Percentiles rank a stretch among this genome's conserved stretches.
Conservation (phyloP, 2,888 invertebrate species). For the Drosophila testacea region DNA sequence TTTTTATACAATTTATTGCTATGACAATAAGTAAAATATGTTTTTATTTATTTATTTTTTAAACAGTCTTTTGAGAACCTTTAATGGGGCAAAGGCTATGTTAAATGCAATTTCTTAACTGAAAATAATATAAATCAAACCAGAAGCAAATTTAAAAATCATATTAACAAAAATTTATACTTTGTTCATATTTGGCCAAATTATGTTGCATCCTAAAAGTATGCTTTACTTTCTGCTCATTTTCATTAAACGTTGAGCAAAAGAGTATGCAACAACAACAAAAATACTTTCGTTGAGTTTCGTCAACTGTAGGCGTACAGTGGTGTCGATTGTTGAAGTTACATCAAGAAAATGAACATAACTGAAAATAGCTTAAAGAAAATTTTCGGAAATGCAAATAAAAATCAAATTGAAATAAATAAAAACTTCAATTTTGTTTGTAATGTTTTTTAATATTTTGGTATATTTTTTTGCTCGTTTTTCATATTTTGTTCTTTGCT, state of each 20-base stretch:
- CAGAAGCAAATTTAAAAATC: neutral
- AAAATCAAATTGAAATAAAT: constrained; percentile 11
- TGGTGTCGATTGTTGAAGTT: neutral
- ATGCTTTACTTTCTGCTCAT: constrained; percentile 11
- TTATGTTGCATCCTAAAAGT: constrained; percentile 11
- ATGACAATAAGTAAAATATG: constrained; percentile 59
- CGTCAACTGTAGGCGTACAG: neutral
- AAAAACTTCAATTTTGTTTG: constrained; percentile 46
- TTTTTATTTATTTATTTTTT: constrained; percentile 44
- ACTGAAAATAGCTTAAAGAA: neutral
- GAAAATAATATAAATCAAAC: neutral
- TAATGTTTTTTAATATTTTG: constrained; percentile 33
- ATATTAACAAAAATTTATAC: neutral
- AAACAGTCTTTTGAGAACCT: constrained; percentile 80
- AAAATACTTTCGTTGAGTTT: constrained; percentile 15
- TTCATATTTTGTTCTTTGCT: constrained; percentile 37
- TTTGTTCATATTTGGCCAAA: neutral
- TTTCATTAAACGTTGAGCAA: neutral
- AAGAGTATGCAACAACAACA: constrained; percentile 39
- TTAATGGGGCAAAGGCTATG: constrained; percentile 44
- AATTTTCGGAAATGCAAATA: neutral
- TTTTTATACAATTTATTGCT: constrained; percentile 52
- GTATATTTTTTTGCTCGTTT: constrained; percentile 26
- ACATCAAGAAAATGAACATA: neutral
- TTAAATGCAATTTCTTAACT: constrained; percentile 58